These are phyloP conservation scores for Heliconius melpomene DNA, from an alignment of 1,140 invertebrate species.

Conservation along the genomic window DNA sequence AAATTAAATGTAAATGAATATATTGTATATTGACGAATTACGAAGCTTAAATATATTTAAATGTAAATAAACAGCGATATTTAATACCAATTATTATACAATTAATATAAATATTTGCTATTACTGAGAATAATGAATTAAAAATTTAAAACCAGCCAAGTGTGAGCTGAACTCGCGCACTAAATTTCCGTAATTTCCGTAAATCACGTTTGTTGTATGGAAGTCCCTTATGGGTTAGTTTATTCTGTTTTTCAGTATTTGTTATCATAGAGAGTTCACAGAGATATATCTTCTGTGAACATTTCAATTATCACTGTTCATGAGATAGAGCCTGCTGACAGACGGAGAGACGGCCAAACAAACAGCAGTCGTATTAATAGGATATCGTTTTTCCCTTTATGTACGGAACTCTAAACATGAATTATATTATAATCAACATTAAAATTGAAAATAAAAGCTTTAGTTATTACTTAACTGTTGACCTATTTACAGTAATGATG, in stretches of 20 bases:
- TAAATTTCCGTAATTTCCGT: too few species aligned
- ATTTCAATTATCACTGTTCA: too few species aligned
- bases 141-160: background rate
- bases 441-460: background rate
- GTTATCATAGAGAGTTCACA: too few species aligned
- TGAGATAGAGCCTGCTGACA: too few species aligned
- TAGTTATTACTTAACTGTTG: slow-evolving; percentile 3
- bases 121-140: background rate
- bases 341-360: too few species aligned
- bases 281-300: too few species aligned
- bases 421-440: background rate
- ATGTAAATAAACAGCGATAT: background rate
- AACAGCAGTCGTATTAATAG: too few species aligned
- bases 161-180: too few species aligned
- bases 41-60: background rate
- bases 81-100: background rate
- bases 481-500: slow-evolving; percentile 6
- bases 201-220: too few species aligned
- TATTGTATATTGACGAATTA: background rate
- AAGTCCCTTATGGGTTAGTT: too few species aligned
- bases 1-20: background rate
- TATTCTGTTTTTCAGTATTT: too few species aligned
- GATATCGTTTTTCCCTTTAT: too few species aligned
- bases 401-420: background rate
- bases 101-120: background rate